These are phyloP conservation scores for Callinectes sapidus DNA, from an alignment of 2,888 invertebrate species.

Conservation along the genomic window DNA sequence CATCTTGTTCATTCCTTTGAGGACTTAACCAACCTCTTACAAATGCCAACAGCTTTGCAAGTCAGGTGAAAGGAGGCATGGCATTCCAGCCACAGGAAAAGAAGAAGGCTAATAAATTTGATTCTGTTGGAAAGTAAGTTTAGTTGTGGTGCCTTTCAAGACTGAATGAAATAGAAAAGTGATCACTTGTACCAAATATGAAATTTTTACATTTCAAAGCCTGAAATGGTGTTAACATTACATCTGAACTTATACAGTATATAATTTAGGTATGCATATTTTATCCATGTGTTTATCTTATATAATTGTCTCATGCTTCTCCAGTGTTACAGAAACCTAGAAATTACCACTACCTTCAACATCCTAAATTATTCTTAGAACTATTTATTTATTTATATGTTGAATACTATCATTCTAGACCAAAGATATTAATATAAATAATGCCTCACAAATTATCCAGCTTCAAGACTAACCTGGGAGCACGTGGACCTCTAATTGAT, in stretches of 20 bases:
- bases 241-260: neutral
- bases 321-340: neutral
- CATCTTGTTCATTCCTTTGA: neutral
- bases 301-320: neutral
- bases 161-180: neutral
- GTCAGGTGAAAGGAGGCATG: neutral
- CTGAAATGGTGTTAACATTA: neutral
- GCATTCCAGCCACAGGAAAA: neutral
- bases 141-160: neutral
- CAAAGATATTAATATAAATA: neutral
- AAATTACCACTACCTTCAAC: neutral
- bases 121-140: neutral
- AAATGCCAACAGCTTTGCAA: neutral
- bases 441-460: neutral
- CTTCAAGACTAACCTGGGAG: conserved; percentile 57
- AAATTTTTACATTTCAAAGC: neutral
- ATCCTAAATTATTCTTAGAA: neutral
- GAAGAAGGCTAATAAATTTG: neutral
- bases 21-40: neutral
- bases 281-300: neutral
- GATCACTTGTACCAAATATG: neutral
- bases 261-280: neutral
- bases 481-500: conserved; percentile 59
- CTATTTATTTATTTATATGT: neutral
- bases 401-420: neutral